Evolutionary conservation across 2,888 invertebrate species (phyloP).

Genomic region (Hirtodrosophila duncani): DNA sequence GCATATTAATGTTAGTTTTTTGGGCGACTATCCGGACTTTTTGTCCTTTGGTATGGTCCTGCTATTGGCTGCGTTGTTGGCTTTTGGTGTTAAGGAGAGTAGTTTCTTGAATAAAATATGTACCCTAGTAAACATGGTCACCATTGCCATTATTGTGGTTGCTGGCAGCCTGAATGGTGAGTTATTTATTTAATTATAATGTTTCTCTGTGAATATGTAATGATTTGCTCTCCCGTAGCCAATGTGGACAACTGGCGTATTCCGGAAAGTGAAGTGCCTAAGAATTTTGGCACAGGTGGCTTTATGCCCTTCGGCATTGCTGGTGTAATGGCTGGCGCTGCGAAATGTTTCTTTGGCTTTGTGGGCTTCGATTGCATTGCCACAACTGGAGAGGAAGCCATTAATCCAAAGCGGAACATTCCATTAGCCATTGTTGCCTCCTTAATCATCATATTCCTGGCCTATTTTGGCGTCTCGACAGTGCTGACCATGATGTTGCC

Average conservation of each 20-base stretch:
- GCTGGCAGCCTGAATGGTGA: too few relatives aligned
- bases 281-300: not conserved
- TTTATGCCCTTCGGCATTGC: not conserved
- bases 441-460: not conserved
- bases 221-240: too few relatives aligned
- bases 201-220: too few relatives aligned
- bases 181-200: too few relatives aligned
- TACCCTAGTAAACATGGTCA: too few relatives aligned
- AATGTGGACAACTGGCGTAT: not conserved
- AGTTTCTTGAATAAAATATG: too few relatives aligned
- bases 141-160: too few relatives aligned
- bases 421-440: not conserved
- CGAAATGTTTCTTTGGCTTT: not conserved
- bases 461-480: not conserved
- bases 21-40: not conserved
- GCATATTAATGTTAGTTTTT: not conserved
- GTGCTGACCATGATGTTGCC: not conserved
- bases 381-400: not conserved
- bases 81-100: too few relatives aligned
- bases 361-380: not conserved
- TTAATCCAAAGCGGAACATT: not conserved
- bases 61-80: too few relatives aligned
- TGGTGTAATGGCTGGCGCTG: not conserved
- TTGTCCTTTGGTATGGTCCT: not conserved
- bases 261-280: not conserved